Conservation (phyloP, 2,113 vertebrate genomes). For the Pseudorhombus dupliciocellatus region DNA sequence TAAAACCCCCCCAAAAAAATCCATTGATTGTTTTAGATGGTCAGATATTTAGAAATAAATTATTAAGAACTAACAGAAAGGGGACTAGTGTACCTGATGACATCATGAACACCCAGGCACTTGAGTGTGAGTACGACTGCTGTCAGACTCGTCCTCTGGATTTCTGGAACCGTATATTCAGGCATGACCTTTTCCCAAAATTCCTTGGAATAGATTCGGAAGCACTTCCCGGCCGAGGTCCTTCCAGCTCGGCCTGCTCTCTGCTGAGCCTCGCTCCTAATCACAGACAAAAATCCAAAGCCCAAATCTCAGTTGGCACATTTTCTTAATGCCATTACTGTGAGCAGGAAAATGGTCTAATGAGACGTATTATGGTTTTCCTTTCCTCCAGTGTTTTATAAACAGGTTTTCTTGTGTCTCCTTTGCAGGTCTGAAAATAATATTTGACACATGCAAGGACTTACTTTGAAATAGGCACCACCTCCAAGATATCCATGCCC, state of each 20-base stretch:
- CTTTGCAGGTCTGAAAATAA: not conserved
- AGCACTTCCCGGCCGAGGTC: slow-evolving; percentile 91
- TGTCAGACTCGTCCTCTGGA: slow-evolving; percentile 92
- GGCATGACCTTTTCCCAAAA: slow-evolving; percentile 98
- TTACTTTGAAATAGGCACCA: slow-evolving; percentile 98
- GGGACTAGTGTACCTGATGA: slow-evolving; percentile 86
- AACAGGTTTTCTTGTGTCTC: not conserved
- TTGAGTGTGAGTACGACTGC: slow-evolving; percentile 94
- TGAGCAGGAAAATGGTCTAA: too few relatives aligned
- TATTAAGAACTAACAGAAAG: not conserved
- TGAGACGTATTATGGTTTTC: not conserved
- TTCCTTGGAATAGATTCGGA: slow-evolving; percentile 87
- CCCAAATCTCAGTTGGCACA: not conserved
- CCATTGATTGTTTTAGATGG: not conserved
- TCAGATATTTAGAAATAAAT: not conserved
- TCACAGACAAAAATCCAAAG: slow-evolving; percentile 10
- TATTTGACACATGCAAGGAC: slow-evolving; percentile 48
- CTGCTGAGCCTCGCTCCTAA: slow-evolving; percentile 92
- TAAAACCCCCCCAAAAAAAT: slow-evolving; percentile 18
- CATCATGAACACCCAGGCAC: slow-evolving; percentile 94
- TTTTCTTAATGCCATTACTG: not conserved
- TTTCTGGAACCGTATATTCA: slow-evolving; percentile 93
- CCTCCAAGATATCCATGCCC: slow-evolving; percentile 93
- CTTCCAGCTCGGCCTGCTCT: slow-evolving; percentile 92
- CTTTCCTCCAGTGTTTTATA: not conserved